phyloP scores from a whole-genome alignment of 2,797 vertebrate species.

The Bradypus variegatus region DNA sequence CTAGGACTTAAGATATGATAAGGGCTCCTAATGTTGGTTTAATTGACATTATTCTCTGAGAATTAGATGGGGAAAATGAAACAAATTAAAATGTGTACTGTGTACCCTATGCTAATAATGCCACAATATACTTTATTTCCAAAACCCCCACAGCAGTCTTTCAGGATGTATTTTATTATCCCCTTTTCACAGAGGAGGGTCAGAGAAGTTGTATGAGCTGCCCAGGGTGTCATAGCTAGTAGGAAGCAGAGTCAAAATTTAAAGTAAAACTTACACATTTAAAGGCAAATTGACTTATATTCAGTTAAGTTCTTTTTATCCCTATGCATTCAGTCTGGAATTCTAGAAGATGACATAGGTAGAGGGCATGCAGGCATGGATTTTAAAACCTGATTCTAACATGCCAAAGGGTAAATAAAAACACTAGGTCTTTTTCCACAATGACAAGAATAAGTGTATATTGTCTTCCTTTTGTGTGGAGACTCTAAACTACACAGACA shows the following conservation, averaged over 20 bases:
- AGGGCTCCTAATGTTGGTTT: not conserved
- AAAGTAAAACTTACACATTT: not conserved
- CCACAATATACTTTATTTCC: not conserved
- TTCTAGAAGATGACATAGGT: not conserved
- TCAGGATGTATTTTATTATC: not conserved
- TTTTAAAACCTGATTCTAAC: conserved; percentile 2
- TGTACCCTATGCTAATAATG: not conserved
- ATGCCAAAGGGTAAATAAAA: conserved; percentile 5
- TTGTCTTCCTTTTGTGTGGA: conserved; percentile 19
- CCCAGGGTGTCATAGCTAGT: not conserved
- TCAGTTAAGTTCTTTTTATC: conserved; percentile 12
- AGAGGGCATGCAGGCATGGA: not conserved
- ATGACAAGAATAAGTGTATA: not conserved
- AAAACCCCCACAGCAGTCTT: not conserved
- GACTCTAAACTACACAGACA: not conserved
- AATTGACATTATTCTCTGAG: not conserved
- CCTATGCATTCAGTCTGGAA: not conserved
- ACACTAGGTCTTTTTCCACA: not conserved
- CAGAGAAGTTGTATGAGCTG: not conserved
- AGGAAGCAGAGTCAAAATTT: not conserved
- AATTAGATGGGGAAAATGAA: not conserved
- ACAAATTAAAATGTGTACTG: not conserved
- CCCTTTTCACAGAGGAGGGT: not conserved
- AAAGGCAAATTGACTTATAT: not conserved
- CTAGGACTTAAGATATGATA: not conserved